Evolutionary conservation across 2,797 vertebrate genomes (phyloP), one percentile per base, ranked within the genome.

Genomic region (Bufotes viridis): DNA sequence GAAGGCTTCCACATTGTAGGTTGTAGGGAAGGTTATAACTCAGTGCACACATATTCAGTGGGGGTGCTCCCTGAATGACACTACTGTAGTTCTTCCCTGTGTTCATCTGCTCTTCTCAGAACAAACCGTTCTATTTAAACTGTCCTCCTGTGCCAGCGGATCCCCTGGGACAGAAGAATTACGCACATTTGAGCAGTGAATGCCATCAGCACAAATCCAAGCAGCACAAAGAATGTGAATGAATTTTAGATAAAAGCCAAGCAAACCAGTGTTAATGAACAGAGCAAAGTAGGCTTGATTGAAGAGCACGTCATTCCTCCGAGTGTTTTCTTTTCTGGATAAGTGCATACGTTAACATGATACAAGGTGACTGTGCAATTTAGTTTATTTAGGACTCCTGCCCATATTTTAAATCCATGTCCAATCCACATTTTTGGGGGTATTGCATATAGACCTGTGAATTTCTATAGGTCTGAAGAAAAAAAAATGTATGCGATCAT

Each of bases 101-200:
- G 22, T 51, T 85, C 83, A 63, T 78, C 57, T 85, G 67, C 42
- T 42, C 42, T n/a, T 67, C 58, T 58, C 42, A 79, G 75, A 86
- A 86, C 84, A 85, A 49, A 57, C 61, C 20, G 75, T 86, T 86
- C 75, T 79, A 29, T 69, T 78, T 63, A 55, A 20, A 67, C 24
- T 49, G 76, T 78, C 76, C 75, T 78, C 55, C 34, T 69, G 60
- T 86, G 84, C 60, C 60, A 53, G 60, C 49, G 20, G n/a, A 69
- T 86, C 84, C 84, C 75, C 53, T 67, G 75, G 18, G 84, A 85
- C 4, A 69, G 61, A 69, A 29, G 51, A 86, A 53, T 86, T 78
- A 79, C 70, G 61, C 78, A 65, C 58, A 75, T 74, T 84, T 58
- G 17, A 84, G 24, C 53, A 61, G 57, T 12, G 17, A 58, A 84